Conservation (phyloP, 2,888 invertebrate species). For the Nomada lathburiana region DNA sequence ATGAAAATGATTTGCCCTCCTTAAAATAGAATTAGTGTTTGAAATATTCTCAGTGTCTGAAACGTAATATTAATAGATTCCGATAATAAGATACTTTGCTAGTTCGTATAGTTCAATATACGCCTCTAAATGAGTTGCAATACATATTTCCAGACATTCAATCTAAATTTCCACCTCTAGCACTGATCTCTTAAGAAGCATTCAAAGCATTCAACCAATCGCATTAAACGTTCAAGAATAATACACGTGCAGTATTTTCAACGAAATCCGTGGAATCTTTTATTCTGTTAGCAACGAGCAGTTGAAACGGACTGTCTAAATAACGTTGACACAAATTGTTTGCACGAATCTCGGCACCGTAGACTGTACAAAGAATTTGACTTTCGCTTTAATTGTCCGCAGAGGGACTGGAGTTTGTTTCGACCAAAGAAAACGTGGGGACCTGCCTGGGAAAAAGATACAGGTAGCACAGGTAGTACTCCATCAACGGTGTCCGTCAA, state of each 20-base stretch:
- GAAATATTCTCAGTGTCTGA: too few species aligned
- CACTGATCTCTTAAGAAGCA: not conserved
- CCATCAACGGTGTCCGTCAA: constrained; percentile 37
- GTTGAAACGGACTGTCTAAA: constrained; percentile 13
- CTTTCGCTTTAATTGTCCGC: constrained; percentile 77
- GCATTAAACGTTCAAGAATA: constrained; percentile 1
- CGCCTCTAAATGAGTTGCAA: too few species aligned
- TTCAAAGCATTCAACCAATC: not conserved
- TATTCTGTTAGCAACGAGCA: constrained; percentile 8
- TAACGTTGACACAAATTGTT: constrained; percentile 25
- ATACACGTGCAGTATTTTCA: not conserved
- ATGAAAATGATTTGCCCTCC: too few species aligned
- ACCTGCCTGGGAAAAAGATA: constrained; percentile 64
- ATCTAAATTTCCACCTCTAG: too few species aligned
- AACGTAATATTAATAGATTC: too few species aligned
- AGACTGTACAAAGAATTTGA: constrained; percentile 51
- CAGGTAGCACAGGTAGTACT: constrained; percentile 8
- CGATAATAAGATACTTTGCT: too few species aligned
- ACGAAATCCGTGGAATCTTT: constrained; percentile 32
- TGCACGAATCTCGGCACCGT: not conserved
- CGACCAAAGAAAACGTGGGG: constrained; percentile 73
- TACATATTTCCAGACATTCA: too few species aligned
- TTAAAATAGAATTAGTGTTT: too few species aligned
- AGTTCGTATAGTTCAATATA: too few species aligned
- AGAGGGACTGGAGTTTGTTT: constrained; percentile 74